These are phyloP conservation scores for Pangasius larnaudii DNA, from an alignment of 2,797 vertebrate species.

Conservation along the genomic window DNA sequence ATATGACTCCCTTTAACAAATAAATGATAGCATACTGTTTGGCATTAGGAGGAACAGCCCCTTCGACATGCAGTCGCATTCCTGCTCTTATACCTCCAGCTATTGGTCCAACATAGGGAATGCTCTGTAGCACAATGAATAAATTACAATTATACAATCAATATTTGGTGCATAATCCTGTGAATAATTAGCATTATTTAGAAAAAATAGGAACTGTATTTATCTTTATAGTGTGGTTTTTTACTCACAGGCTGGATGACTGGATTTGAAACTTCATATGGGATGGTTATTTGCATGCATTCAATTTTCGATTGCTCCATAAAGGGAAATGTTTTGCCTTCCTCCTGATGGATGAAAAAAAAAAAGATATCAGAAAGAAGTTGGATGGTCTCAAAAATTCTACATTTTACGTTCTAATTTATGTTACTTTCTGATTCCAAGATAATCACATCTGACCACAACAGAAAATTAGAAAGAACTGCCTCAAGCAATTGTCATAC, in stretches of 20 bases:
- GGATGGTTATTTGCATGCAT: not conserved
- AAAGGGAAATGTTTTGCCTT: no score
- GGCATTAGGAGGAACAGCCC: constrained; percentile 23
- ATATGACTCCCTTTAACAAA: not conserved
- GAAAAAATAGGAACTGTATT: not conserved
- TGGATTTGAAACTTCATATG: constrained; percentile 10
- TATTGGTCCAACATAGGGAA: constrained; percentile 32
- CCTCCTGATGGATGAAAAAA: not conserved
- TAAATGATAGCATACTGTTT: constrained; percentile 3
- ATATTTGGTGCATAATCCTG: not conserved
- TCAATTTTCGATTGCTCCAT: no score
- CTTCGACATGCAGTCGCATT: constrained; percentile 32
- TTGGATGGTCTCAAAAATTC: not conserved
- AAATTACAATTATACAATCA: not conserved
- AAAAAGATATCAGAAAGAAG: not conserved
- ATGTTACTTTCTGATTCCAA: not conserved
- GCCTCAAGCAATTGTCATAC: not conserved
- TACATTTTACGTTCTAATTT: not conserved
- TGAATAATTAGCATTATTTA: not conserved
- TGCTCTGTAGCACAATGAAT: not conserved
- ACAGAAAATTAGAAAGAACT: not conserved
- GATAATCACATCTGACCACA: not conserved
- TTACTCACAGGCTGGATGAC: not conserved
- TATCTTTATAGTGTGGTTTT: not conserved
- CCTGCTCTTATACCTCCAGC: constrained; percentile 28